Evolutionary conservation across 1,140 invertebrate species (phyloP).

Genomic region (Potamilus streckersoni): DNA sequence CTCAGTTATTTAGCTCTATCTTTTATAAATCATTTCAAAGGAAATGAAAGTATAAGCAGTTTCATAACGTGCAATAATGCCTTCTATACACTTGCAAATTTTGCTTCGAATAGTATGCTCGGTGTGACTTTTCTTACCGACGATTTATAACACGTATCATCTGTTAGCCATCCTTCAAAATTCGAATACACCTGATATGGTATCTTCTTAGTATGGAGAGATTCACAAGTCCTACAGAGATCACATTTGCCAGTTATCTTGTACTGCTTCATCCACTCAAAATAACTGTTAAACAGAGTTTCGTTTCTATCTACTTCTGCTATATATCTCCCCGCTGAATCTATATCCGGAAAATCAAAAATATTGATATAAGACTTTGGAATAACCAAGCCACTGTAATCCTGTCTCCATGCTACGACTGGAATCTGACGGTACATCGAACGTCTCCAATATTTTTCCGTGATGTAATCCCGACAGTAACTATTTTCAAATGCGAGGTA

Average conservation of each 20-base stretch:
- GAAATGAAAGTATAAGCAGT: too few species aligned
- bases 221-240: slow-evolving; percentile 19
- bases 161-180: slow-evolving; percentile 25
- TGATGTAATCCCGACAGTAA: slow-evolving; percentile 29
- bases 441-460: slow-evolving; percentile 28
- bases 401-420: slow-evolving; percentile 25
- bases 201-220: slow-evolving; percentile 15
- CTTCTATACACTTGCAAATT: too few species aligned
- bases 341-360: slow-evolving; percentile 28
- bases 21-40: too few species aligned
- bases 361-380: slow-evolving; percentile 31
- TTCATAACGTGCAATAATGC: too few species aligned
- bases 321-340: slow-evolving; percentile 19
- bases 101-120: too few species aligned
- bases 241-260: not conserved
- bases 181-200: slow-evolving; percentile 17
- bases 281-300: slow-evolving; percentile 19
- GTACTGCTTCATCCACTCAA: slow-evolving; percentile 19
- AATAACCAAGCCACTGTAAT: slow-evolving; percentile 12
- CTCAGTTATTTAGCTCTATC: too few species aligned
- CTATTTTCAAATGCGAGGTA: slow-evolving; percentile 33
- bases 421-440: slow-evolving; percentile 21
- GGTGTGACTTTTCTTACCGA: slow-evolving; percentile 4
- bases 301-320: slow-evolving; percentile 22
- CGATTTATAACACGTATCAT: slow-evolving; percentile 28